A percentile compares a stretch with the other conserved stretches of the same genome.
Evolutionary conservation across 2,888 invertebrate genomes (phyloP).

Genomic region (Nymphalis c-album): DNA sequence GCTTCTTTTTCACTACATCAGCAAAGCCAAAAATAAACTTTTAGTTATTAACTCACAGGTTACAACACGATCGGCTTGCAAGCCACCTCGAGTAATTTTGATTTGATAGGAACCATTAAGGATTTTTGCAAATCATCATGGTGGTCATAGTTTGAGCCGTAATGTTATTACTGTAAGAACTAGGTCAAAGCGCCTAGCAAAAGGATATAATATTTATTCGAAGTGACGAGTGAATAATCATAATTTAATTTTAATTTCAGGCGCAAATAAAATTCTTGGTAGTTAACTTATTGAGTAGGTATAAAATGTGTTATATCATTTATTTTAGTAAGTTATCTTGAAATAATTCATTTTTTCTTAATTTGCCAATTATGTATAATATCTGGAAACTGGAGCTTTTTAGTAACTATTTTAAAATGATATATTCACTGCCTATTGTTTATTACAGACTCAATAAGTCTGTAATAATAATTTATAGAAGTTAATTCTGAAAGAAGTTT

Average conservation of each 20-base stretch:
- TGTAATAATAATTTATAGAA: no score
- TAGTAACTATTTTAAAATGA: no score
- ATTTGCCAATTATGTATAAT: no score
- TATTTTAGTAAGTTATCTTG: background rate
- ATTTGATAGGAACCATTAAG: constrained; percentile 26
- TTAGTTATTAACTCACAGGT: background rate
- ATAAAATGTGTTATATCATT: background rate
- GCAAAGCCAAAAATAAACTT: no score
- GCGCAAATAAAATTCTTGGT: background rate
- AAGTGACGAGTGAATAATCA: background rate
- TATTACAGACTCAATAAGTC: no score
- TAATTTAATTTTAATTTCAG: background rate
- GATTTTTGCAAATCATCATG: constrained; percentile 27
- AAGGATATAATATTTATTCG: constrained; percentile 1
- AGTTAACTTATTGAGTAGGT: background rate
- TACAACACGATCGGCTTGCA: constrained; percentile 21
- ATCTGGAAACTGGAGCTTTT: no score
- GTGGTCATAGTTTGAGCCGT: constrained; percentile 1
- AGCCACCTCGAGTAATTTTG: constrained; percentile 13
- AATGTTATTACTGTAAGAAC: constrained; percentile 8
- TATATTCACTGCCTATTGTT: no score
- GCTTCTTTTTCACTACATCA: no score
- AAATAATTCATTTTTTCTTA: background rate
- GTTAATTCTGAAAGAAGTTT: no score
- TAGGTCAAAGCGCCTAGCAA: constrained; percentile 18